Evolutionary conservation across 2,888 invertebrate genomes (phyloP), one percentile per base, ranked within the genome.

Genomic region (Diarsia mendica): DNA sequence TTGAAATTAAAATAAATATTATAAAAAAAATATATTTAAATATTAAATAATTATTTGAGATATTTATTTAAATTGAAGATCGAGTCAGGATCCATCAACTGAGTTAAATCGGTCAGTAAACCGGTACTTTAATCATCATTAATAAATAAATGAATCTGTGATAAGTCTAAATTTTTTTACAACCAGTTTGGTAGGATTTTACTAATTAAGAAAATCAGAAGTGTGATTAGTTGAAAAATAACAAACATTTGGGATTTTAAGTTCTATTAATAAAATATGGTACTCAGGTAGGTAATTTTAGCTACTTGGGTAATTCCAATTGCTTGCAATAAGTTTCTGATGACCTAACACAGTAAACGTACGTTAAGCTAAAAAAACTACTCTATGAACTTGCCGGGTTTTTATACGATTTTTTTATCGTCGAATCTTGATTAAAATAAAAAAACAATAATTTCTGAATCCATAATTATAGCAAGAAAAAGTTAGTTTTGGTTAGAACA

Each of bases 351-450:
- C 44, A 15, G 13, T 15, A 20, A 33, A 20, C 55, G n/a, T 58
- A 72, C 13, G 28, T 23, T 15, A 53, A 23, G 11, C 8, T 39
- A 6, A 20, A 13, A 39, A 65, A 66, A 46, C 28, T 33, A 1
- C 8, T 39, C 4, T 6, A 39, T 20, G 49, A 58, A 23, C 53
- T 33, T 53, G 13, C 28, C 39, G 8, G 8, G n/a, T 80, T 80
- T 75, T 69, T 75, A 39, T 51, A 28, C 8, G 3, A 0, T 5
- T 58, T 79, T 80, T 75, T 71, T 76, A 48, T 64, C 28, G 8
- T 53, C 10, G 0, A 75, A 48, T 75, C 75, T 51, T 79, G 58
- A 67, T 67, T 48, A 33, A 67, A 80, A 49, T 58, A 60, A 60
- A 33, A 33, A 67, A 80, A 49, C 53, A 60, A 60, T 71, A 23